Conservation (phyloP, 2,888 invertebrate genomes). For the Deilephila porcellus region DNA sequence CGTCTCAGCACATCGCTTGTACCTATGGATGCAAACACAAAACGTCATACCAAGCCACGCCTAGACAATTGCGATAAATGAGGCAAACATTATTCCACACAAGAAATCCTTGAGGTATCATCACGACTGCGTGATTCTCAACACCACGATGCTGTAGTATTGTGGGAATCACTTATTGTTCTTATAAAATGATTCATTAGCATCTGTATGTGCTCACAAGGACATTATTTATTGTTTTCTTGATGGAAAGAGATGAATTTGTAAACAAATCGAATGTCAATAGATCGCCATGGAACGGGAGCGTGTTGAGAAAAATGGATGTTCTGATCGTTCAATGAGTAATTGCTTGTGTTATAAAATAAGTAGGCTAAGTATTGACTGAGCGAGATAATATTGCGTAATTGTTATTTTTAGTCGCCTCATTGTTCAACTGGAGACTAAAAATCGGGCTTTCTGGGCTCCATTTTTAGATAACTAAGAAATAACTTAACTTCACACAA, state of each 20-base stretch:
- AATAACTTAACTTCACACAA: background rate
- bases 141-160: background rate
- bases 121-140: slow-evolving; percentile 8
- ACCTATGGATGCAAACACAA: slow-evolving; percentile 51
- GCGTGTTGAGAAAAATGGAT: background rate
- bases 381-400: too few species aligned
- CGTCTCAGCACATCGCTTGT: slow-evolving; percentile 12
- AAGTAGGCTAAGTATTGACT: background rate
- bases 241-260: background rate
- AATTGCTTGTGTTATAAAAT: background rate
- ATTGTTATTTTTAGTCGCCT: too few species aligned
- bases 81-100: slow-evolving; percentile 44
- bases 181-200: slow-evolving; percentile 19
- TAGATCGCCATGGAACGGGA: background rate
- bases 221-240: background rate
- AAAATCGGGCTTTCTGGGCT: too few species aligned
- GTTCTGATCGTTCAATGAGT: background rate
- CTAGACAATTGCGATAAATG: slow-evolving; percentile 65
- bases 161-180: background rate
- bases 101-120: slow-evolving; percentile 10
- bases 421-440: too few species aligned
- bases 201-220: slow-evolving; percentile 24
- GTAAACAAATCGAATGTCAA: background rate
- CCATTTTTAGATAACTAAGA: background rate
- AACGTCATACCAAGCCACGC: slow-evolving; percentile 73